Evolutionary conservation across 2,113 vertebrate species (phyloP), one percentile per base, ranked within the genome.

Genomic region (Drymodes brunneopygia): DNA sequence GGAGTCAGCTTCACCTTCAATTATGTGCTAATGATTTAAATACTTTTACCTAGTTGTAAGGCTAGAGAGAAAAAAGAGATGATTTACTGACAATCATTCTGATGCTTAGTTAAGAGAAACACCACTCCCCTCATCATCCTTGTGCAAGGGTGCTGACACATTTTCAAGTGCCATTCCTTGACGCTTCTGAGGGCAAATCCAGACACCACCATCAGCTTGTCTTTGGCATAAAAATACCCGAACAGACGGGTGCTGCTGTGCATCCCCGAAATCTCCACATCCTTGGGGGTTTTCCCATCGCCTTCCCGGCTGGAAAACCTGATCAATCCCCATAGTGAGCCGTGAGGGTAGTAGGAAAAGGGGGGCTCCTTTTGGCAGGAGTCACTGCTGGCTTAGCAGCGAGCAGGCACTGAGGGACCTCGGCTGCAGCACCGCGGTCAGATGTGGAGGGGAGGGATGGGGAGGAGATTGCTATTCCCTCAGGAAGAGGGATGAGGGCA

Each of bases 301-400:
- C 28, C 20, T 16, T 38, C n/a, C 22, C 0, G 0, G 5, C 36
- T 20, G n/a, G 29, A 31, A 56, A 61, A 27, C 60, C 11, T 22
- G 10, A 15, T 9, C 7, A 1, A 12, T 19, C 7, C 6, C 31
- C 7, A 7, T 56, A 44, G 28, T 0, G n/a, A 35, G 13, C 31
- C 4, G 0, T 0, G 35, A 61, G 1, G 4, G 24, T 3, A 64
- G 18, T 10, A 0, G 36, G 31, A 2, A n/a, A 38, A 23, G 15
- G 4, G 0, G 2, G 1, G 8, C 8, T 45, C 20, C 9, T 51
- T 27, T 17, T 4, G 14, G 12, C 6, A 48, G 18, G 15, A 29
- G 11, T 35, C 5, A 3, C 15, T 25, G 23, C 17, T 47, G 64
- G 7, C 5, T 20, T 4, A 15, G 33, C 24, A 60, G 8, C 0